A percentile compares a stretch with the other conserved stretches of the same genome.
Conservation (phyloP, 2,797 vertebrate genomes). For the Lepidocolaptes lacrymiger region DNA sequence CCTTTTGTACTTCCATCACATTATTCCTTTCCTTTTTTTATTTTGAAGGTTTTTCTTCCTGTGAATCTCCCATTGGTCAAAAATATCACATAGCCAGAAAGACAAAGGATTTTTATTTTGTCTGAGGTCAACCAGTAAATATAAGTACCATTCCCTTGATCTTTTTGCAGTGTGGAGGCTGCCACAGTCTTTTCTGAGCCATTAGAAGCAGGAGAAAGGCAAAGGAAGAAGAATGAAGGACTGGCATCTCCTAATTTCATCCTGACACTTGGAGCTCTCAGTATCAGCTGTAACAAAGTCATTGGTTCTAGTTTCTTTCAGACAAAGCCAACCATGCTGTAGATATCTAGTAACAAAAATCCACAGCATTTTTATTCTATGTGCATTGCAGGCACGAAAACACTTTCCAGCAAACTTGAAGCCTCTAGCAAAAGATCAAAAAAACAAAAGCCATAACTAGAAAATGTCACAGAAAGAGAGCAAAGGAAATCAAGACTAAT, state of each 20-base stretch:
- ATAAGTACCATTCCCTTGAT: neutral
- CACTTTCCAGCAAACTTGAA: neutral
- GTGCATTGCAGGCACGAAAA: neutral
- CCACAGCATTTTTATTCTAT: neutral
- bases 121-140: constrained; percentile 1
- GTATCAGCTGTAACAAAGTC: neutral
- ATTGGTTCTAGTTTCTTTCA: neutral
- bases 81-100: neutral
- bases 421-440: neutral
- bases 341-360: neutral
- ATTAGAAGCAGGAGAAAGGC: neutral
- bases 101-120: neutral
- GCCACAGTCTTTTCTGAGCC: neutral
- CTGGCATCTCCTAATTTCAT: neutral
- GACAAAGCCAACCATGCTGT: neutral
- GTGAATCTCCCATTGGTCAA: neutral
- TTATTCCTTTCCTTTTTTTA: neutral
- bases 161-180: neutral
- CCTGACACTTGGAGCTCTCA: neutral
- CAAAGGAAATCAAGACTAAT: neutral
- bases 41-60: neutral
- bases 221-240: neutral
- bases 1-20: neutral
- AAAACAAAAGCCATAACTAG: neutral
- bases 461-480: neutral